Conservation (phyloP, 2,113 vertebrate species). For the Calonectris borealis region DNA sequence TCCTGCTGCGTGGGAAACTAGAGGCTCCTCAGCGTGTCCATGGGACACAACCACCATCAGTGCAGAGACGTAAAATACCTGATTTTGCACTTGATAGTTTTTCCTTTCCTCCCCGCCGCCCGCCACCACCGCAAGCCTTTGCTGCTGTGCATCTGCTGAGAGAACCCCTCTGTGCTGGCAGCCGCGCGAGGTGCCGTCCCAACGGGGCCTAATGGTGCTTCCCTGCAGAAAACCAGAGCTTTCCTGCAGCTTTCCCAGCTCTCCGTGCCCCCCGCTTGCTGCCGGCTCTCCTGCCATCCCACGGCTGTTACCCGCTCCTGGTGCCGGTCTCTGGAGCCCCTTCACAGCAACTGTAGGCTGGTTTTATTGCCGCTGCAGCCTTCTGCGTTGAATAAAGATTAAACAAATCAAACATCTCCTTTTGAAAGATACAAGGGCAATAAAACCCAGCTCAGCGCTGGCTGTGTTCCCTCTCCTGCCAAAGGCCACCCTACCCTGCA, state of each 20-base stretch:
- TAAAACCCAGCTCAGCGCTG: neutral
- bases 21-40: constrained; percentile 72
- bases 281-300: neutral
- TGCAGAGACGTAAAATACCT: constrained; percentile 75
- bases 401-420: neutral
- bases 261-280: rapidly evolving
- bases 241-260: neutral
- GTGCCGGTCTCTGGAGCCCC: neutral
- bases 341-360: neutral
- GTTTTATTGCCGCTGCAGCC: neutral
- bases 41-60: constrained; percentile 77
- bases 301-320: rapidly evolving
- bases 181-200: neutral
- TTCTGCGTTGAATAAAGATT: neutral
- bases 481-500: neutral
- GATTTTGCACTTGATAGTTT: constrained; percentile 66
- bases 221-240: neutral
- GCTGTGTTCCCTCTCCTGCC: neutral
- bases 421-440: neutral
- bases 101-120: neutral
- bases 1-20: constrained; percentile 48
- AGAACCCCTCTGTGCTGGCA: rapidly evolving
- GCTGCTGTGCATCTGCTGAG: rapidly evolving
- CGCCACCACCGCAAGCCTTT: neutral
- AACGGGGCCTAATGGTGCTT: neutral